Conservation (phyloP, 2,797 vertebrate genomes). For the Tympanoctomys barrerae region DNA sequence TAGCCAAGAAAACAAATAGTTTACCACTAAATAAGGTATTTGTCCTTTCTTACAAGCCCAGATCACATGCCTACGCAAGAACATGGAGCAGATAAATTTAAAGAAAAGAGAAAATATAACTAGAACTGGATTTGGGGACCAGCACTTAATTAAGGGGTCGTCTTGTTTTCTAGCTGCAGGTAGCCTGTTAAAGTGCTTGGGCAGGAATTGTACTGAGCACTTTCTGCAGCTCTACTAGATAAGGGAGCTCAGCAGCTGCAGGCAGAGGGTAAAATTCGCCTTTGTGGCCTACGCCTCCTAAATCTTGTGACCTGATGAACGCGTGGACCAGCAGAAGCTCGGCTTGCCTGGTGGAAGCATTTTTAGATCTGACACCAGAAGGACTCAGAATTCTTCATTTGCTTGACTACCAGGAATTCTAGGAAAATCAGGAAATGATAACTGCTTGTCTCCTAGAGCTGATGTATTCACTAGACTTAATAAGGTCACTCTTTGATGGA, state of each 20-base stretch:
- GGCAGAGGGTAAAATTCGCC: neutral
- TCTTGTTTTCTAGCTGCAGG: neutral
- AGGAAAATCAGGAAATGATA: slow-evolving; percentile 14
- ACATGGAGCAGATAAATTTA: neutral
- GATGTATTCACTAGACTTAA: slow-evolving; percentile 56
- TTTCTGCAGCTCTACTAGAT: neutral
- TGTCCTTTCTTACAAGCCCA: neutral
- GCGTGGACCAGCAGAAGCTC: neutral
- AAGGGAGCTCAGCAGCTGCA: neutral
- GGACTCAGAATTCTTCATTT: neutral
- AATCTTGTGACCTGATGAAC: neutral
- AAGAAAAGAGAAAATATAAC: neutral
- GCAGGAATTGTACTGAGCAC: neutral
- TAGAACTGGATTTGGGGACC: neutral
- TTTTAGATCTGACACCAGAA: neutral
- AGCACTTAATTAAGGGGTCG: neutral
- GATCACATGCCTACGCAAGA: neutral
- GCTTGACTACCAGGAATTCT: neutral
- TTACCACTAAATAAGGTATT: neutral
- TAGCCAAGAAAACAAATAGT: neutral
- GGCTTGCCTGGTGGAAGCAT: neutral
- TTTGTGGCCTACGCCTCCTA: neutral
- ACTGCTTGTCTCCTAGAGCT: neutral
- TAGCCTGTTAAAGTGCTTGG: neutral
- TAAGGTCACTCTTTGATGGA: slow-evolving; percentile 62